Percentiles rank a stretch among this genome's conserved stretches.
Evolutionary conservation across 1,140 invertebrate genomes (phyloP).

Genomic region (Cydia amplana): DNA sequence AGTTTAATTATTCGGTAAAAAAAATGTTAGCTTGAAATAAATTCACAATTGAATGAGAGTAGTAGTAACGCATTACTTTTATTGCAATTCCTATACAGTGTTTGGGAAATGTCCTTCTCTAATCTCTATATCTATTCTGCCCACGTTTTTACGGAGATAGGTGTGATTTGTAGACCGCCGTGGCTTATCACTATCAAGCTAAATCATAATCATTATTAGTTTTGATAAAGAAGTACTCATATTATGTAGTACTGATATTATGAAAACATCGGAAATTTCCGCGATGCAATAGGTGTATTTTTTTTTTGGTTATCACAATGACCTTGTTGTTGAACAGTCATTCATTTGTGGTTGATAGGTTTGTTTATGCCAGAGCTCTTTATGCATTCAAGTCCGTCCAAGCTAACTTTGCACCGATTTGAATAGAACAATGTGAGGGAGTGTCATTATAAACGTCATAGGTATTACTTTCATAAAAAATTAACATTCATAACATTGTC

Average conservation of each 20-base stretch:
- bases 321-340: conserved; percentile 17
- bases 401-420: too few species aligned
- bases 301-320: background rate
- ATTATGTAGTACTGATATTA: background rate
- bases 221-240: background rate
- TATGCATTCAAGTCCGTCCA: background rate
- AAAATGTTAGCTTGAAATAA: too few species aligned
- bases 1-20: background rate
- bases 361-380: background rate
- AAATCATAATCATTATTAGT: conserved; percentile 3
- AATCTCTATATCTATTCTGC: background rate
- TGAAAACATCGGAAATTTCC: conserved; percentile 23
- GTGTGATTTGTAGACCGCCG: background rate
- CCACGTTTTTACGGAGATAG: background rate
- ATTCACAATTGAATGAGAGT: background rate
- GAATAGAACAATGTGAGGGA: too few species aligned
- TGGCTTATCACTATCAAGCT: conserved; percentile 23
- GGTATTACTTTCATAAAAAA: too few species aligned
- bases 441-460: too few species aligned
- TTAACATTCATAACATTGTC: too few species aligned
- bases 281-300: background rate
- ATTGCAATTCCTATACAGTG: background rate
- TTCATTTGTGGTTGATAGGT: background rate
- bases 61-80: background rate
- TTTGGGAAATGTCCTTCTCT: background rate